Evolutionary conservation across 2,113 vertebrate genomes (phyloP).

Genomic region (human): DNA sequence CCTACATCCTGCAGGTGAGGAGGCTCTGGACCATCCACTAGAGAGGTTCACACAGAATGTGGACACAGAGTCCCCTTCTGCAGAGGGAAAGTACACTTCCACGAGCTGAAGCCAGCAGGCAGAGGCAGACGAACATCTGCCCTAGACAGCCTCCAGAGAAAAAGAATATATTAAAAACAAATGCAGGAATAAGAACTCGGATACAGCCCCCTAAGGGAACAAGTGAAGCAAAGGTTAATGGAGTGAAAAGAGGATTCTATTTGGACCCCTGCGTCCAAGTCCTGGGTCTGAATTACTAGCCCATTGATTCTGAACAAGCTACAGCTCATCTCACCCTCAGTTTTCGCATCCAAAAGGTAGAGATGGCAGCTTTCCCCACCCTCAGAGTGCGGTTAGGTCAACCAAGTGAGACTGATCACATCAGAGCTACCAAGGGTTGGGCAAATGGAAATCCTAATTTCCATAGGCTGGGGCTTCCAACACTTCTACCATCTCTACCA

Average conservation of each 20-base stretch:
- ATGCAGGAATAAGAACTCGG: not conserved
- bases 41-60: fast-evolving
- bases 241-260: too few species aligned
- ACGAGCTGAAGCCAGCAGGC: not conserved
- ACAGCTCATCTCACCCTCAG: not conserved
- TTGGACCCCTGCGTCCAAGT: not conserved
- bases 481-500: not conserved
- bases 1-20: slow-evolving; percentile 76
- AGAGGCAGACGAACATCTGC: not conserved
- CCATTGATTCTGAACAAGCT: not conserved
- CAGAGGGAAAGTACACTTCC: not conserved
- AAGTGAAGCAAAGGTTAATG: not conserved
- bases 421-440: not conserved
- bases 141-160: not conserved
- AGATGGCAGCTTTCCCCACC: not conserved
- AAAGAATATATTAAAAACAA: not conserved
- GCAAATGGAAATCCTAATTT: not conserved
- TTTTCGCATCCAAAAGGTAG: not conserved
- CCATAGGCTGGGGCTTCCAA: not conserved
- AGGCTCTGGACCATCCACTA: not conserved
- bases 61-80: fast-evolving
- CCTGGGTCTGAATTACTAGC: not conserved
- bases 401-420: fast-evolving
- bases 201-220: not conserved
- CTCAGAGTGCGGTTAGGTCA: too few species aligned